These are phyloP conservation scores for Sceloporus undulatus DNA, from an alignment of 2,113 vertebrate genomes.

Conservation along the genomic window DNA sequence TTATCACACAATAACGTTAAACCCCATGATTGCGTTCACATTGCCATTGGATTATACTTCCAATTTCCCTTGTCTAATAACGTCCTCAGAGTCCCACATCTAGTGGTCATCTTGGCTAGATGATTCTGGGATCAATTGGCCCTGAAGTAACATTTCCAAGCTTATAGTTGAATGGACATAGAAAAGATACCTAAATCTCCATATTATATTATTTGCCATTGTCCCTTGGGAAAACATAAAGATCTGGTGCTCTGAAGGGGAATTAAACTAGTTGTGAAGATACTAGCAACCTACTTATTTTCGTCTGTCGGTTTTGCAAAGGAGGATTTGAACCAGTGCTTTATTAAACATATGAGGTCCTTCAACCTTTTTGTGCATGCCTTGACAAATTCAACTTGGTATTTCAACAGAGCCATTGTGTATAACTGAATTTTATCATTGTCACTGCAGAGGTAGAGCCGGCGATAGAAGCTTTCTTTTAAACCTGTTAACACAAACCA, in stretches of 20 bases:
- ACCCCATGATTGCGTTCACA: no score
- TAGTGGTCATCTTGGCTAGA: no score
- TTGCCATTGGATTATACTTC: no score
- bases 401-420: constrained; percentile 32
- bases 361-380: constrained; percentile 35
- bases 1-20: no score
- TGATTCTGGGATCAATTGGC: no score
- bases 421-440: constrained; percentile 56
- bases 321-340: constrained; percentile 53
- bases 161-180: no score
- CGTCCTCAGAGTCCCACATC: no score
- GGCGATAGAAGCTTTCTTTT: constrained; percentile 54
- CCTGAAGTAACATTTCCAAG: no score
- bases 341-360: constrained; percentile 52
- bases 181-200: background rate
- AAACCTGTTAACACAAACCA: constrained; percentile 59
- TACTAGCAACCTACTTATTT: constrained; percentile 46
- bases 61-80: no score
- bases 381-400: constrained; percentile 59
- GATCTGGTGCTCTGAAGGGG: background rate
- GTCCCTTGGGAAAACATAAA: background rate
- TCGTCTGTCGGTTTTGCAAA: constrained; percentile 48
- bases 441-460: constrained; percentile 39
- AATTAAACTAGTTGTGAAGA: background rate
- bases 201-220: background rate